Conservation (phyloP, 2,888 invertebrate species). For the Dryobota labecula region DNA sequence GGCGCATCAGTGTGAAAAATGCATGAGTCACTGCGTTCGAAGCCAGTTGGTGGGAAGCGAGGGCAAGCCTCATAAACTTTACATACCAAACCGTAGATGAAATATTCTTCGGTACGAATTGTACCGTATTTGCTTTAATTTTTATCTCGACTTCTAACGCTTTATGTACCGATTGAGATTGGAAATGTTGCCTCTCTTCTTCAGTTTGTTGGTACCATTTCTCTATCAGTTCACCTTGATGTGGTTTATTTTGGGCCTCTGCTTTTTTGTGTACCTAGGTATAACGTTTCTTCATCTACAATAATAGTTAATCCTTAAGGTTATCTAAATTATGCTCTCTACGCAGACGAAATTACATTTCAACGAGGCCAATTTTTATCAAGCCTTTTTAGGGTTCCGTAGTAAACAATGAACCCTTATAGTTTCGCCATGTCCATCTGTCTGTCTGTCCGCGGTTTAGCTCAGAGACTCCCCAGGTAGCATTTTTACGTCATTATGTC, state of each 20-base stretch:
- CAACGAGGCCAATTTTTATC: not conserved
- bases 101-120: constrained; percentile 50
- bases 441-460: too few species aligned
- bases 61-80: constrained; percentile 67
- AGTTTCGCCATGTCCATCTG: too few species aligned
- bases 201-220: not conserved
- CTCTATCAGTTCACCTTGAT: not conserved
- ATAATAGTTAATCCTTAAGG: too few species aligned
- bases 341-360: constrained; percentile 7
- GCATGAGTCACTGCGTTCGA: constrained; percentile 78
- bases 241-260: not conserved
- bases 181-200: constrained; percentile 1
- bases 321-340: not conserved
- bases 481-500: too few species aligned
- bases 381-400: too few species aligned
- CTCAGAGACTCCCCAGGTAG: too few species aligned
- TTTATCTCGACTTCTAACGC: constrained; percentile 29
- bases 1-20: constrained; percentile 81
- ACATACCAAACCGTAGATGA: constrained; percentile 55
- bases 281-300: not conserved
- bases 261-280: not conserved
- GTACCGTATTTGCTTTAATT: constrained; percentile 57
- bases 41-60: constrained; percentile 68
- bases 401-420: too few species aligned
- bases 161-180: constrained; percentile 15